Evolutionary conservation across 1,140 invertebrate genomes (phyloP).

Genomic region (Sarcophaga bullata): DNA sequence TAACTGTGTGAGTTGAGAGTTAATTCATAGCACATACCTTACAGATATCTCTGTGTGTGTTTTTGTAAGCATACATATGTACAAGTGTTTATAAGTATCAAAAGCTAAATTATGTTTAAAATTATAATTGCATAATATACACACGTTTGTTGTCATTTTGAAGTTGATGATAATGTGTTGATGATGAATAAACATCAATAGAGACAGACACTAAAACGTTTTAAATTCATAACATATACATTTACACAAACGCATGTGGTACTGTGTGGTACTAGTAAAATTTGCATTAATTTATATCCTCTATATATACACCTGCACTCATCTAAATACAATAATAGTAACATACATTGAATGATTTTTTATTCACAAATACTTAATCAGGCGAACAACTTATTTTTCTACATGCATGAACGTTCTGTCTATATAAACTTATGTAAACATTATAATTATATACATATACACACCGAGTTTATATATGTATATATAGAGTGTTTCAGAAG

Average conservation of each 20-base stretch:
- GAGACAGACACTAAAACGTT: neutral
- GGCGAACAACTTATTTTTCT: neutral
- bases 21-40: neutral
- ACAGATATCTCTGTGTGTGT: neutral
- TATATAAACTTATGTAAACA: conserved; percentile 11
- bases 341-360: too few species aligned
- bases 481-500: too few species aligned
- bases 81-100: neutral
- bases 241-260: too few species aligned
- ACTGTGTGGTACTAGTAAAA: too few species aligned
- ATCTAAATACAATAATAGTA: too few species aligned
- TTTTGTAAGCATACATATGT: neutral
- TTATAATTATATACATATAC: neutral
- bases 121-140: conserved; percentile 40
- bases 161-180: conserved; percentile 37
- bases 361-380: conserved; percentile 5
- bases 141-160: conserved; percentile 28
- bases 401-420: neutral
- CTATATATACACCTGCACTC: neutral
- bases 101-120: conserved; percentile 30
- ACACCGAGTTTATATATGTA: too few species aligned
- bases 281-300: neutral
- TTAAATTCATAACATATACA: neutral
- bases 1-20: neutral
- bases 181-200: conserved; percentile 39